phyloP scores from a whole-genome alignment of 2,888 invertebrate species.

The Neocrepidodera transversa region DNA sequence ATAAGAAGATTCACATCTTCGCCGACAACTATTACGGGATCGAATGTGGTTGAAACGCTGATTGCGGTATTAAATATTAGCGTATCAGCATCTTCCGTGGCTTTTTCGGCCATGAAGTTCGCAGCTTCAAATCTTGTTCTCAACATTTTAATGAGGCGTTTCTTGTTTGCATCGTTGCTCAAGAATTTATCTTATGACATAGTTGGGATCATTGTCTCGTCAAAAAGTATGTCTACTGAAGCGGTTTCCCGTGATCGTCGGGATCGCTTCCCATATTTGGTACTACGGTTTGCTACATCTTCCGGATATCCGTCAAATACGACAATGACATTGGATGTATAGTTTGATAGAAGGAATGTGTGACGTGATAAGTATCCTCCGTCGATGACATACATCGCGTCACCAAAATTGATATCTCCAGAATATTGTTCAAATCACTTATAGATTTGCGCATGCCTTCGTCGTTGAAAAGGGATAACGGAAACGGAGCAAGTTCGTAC shows the following conservation, averaged over 20 bases:
- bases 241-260: not conserved
- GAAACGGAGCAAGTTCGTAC: slow-evolving; percentile 12
- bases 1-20: slow-evolving; percentile 11
- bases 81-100: not conserved
- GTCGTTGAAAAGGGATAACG: not conserved
- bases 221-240: not conserved
- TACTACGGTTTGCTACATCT: not conserved
- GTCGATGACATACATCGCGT: slow-evolving; percentile 1
- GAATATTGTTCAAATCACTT: not conserved
- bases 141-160: not conserved
- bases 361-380: not conserved
- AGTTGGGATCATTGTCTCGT: not conserved
- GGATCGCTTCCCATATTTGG: not conserved
- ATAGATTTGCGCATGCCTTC: not conserved
- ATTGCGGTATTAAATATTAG: not conserved
- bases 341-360: too few relatives aligned
- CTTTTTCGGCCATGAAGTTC: not conserved
- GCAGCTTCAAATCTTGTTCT: not conserved
- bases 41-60: not conserved
- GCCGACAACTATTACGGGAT: not conserved
- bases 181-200: not conserved
- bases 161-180: not conserved
- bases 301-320: slow-evolving; percentile 1
- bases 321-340: not conserved
- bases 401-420: too few relatives aligned